Evolutionary conservation across 2,797 vertebrate genomes (phyloP), one percentile per base, ranked within the genome.

Genomic region (Melanotaenia maccullochi): DNA sequence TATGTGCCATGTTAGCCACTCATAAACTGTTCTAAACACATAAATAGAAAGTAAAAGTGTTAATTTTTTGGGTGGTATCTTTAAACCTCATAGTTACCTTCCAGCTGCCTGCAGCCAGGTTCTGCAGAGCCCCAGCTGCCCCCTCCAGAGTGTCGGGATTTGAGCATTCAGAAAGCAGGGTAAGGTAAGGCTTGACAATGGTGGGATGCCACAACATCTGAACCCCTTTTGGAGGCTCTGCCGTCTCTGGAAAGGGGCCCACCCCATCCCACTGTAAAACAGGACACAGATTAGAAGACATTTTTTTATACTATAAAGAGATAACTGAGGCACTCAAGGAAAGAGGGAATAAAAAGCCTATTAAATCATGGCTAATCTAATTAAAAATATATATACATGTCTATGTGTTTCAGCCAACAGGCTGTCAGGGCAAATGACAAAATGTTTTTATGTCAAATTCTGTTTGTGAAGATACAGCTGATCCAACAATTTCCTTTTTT

Each of bases 141-240:
- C 98, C 98, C 93, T 99, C 98, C 92, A 99, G 94, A 0, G 98
- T 99, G 94, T 99, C 98, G 4, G 98, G 96, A 87, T 99, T 99
- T 78, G 98, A 99, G 95, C 98, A 99, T 93, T 99, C 98, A 73
- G 98, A 99, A 88, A 99, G 96, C 93, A 99, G 96, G 75, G 97
- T 98, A 95, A 99, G 97, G 97, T 99, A 99, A 94, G 98, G 98
- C 96, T 99, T 99, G 87, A 99, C 98, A 86, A 99, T 98, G 85
- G 97, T 98, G 56, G 98, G 98, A 94, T 99, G 98, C 98, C 98
- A 99, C 89, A 99, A 92, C 97, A 99, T 98, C 94, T 99, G 97
- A 90, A 99, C 97, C 71, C 98, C 97, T 94, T 99, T 99, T 55
- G 97, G 98, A 67, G 97, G 97, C 84, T 99, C 96, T 20, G 96